Conservation (phyloP, 2,113 vertebrate species). For the Leptodactylus fuscus region DNA sequence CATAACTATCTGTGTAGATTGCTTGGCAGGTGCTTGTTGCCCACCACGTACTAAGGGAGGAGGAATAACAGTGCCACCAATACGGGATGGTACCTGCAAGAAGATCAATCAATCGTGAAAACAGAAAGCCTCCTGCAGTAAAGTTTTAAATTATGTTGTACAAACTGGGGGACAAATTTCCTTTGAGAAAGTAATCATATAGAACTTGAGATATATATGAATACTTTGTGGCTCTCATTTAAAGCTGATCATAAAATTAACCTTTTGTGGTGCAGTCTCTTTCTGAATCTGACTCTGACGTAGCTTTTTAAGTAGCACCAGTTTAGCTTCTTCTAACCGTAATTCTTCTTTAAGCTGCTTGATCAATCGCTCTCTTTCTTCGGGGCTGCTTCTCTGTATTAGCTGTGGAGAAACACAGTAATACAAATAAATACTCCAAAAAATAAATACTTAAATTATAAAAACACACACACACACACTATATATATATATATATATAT, state of each 20-base stretch:
- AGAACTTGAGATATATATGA: too few species aligned
- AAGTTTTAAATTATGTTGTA: neutral
- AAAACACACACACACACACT: too few species aligned
- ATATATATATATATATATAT: too few species aligned
- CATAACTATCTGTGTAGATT: constrained; percentile 91
- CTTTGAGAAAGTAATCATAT: too few species aligned
- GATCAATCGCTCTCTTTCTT: constrained; percentile 89
- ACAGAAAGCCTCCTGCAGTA: neutral
- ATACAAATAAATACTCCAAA: neutral
- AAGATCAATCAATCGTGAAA: neutral
- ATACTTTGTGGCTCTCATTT: too few species aligned
- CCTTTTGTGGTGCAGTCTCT: constrained; percentile 87
- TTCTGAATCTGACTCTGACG: constrained; percentile 98
- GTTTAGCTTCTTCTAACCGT: constrained; percentile 93
- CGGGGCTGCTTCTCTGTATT: constrained; percentile 87
- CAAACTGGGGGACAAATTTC: too few species aligned
- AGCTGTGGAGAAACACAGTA: neutral
- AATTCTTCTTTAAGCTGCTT: constrained; percentile 93
- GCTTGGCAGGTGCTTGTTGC: constrained; percentile 85
- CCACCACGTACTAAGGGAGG: constrained; percentile 94
- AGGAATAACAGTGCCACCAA: constrained; percentile 89
- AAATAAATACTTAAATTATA: too few species aligned
- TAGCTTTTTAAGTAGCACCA: constrained; percentile 93
- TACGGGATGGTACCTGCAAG: constrained; percentile 76
- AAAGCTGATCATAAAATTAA: constrained; percentile 65